These are phyloP conservation scores for Galerucella nymphaeae DNA, from an alignment of 2,888 invertebrate genomes.

Conservation along the genomic window DNA sequence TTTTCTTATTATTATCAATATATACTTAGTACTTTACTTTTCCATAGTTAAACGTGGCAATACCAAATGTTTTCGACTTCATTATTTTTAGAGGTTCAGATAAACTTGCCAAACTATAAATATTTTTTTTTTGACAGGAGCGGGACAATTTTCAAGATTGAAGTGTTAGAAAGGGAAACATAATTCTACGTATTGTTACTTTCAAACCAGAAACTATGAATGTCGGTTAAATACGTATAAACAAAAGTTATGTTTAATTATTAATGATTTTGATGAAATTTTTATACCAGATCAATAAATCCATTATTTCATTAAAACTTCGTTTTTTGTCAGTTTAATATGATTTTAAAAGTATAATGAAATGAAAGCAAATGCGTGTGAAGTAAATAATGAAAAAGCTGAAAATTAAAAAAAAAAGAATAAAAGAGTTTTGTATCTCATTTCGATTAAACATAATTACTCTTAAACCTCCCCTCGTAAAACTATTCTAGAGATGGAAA, in stretches of 20 bases:
- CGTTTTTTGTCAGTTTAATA: neutral
- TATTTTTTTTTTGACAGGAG: too few species aligned
- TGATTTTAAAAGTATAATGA: neutral
- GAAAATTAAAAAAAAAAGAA: neutral
- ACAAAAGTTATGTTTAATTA: neutral
- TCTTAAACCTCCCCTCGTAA: neutral
- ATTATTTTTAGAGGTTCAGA: too few species aligned
- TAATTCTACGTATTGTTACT: neutral
- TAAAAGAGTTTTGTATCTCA: slow-evolving; percentile 3
- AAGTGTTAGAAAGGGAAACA: slow-evolving; percentile 16
- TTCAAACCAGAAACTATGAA: neutral
- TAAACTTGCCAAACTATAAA: too few species aligned
- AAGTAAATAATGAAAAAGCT: slow-evolving; percentile 1
- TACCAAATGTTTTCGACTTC: too few species aligned
- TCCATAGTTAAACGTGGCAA: too few species aligned
- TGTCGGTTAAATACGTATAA: neutral
- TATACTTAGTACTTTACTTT: too few species aligned
- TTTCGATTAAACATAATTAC: neutral
- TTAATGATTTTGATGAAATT: slow-evolving; percentile 2
- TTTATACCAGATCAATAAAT: too few species aligned
- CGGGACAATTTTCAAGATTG: neutral
- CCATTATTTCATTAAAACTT: neutral
- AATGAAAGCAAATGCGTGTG: slow-evolving; percentile 4
- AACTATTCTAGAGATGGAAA: too few species aligned
- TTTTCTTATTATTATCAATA: too few species aligned